A percentile compares a stretch with the other conserved stretches of the same genome.
Conservation (phyloP, 2,113 vertebrate genomes). For the Porphyrio hochstetteri region DNA sequence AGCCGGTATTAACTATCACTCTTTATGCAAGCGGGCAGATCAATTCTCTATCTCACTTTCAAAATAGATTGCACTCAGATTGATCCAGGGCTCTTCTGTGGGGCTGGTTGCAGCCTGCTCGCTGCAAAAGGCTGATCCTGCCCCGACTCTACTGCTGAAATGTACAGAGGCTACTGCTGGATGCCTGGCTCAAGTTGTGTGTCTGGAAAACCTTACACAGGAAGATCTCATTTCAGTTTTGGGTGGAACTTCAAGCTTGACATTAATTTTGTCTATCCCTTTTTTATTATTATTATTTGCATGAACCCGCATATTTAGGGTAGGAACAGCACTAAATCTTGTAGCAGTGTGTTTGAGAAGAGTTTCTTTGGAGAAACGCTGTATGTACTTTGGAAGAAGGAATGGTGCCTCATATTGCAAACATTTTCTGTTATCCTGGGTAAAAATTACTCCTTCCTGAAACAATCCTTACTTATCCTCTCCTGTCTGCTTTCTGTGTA, state of each 20-base stretch:
- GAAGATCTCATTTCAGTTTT: background rate
- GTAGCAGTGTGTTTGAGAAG: background rate
- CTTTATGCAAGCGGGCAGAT: background rate
- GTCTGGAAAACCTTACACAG: background rate
- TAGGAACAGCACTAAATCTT: background rate
- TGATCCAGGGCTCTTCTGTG: background rate
- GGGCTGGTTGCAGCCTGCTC: background rate
- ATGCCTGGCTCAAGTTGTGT: accelerated
- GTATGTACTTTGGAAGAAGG: background rate
- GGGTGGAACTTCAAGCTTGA: background rate
- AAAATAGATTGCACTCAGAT: background rate
- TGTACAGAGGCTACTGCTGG: background rate
- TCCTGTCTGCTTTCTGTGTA: background rate
- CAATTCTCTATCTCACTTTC: background rate
- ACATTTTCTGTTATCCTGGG: background rate
- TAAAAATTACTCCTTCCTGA: background rate
- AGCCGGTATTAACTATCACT: background rate
- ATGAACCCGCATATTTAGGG: background rate
- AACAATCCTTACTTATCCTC: background rate
- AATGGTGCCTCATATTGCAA: background rate
- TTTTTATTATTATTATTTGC: background rate
- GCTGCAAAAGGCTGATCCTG: background rate
- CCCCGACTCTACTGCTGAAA: background rate
- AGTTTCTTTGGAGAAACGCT: background rate
- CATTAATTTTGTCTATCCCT: background rate